A percentile compares a stretch with the other conserved stretches of the same genome.
Evolutionary conservation across 2,797 vertebrate genomes (phyloP).

Genomic region (Anabas testudineus): DNA sequence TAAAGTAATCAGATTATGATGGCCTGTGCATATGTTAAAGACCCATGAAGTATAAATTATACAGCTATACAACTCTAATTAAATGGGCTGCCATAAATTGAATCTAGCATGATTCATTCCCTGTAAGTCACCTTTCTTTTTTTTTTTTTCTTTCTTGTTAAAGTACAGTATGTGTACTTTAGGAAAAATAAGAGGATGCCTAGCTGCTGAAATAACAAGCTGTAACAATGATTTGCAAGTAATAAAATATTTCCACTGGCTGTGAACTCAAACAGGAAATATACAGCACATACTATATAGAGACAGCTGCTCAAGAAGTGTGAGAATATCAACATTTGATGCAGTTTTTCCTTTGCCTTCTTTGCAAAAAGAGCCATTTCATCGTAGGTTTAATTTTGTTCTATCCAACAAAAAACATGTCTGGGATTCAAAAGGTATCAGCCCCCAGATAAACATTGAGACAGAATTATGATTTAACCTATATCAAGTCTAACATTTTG

Average conservation of each 20-base stretch:
- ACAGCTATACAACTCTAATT: not conserved
- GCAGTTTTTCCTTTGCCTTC: not conserved
- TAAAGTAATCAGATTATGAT: not conserved
- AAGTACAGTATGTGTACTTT: constrained; percentile 2
- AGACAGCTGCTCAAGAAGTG: constrained; percentile 27
- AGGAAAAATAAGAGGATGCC: constrained; percentile 31
- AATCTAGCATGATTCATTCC: constrained; percentile 7
- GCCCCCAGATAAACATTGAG: not conserved
- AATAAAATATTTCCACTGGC: constrained; percentile 26
- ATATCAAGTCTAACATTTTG: not conserved
- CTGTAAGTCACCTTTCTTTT: not conserved
- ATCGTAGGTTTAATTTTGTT: not conserved
- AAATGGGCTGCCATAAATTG: not conserved
- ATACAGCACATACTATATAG: constrained; percentile 12
- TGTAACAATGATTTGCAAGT: constrained; percentile 43
- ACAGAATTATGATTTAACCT: constrained; percentile 1
- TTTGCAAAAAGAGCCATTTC: constrained; percentile 11
- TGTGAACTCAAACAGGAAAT: constrained; percentile 24
- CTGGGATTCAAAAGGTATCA: not conserved
- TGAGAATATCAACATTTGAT: constrained; percentile 30
- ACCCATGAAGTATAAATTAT: not conserved
- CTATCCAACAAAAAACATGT: constrained; percentile 9
- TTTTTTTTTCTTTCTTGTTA: constrained; percentile 10
- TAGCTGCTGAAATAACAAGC: constrained; percentile 45
- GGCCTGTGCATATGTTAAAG: not conserved